phyloP scores from a whole-genome alignment of 2,113 vertebrate genomes.

The Electrona antarctica region DNA sequence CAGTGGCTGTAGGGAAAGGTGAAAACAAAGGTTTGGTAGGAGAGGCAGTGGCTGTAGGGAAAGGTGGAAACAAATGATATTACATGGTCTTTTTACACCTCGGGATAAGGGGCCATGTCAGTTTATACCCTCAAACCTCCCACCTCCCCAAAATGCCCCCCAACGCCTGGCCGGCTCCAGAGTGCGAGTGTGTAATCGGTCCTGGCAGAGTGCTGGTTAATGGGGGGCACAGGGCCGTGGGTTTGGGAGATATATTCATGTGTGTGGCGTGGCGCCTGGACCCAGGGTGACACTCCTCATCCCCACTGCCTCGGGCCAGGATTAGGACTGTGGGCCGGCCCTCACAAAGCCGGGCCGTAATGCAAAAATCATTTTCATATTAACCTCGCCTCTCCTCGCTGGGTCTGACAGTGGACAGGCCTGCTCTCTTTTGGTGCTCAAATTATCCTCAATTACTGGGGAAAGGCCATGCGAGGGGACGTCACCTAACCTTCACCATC shows the following conservation, averaged over 20 bases:
- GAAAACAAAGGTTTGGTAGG: too few relatives aligned
- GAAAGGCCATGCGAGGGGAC: constrained; percentile 93
- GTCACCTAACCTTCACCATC: constrained; percentile 98
- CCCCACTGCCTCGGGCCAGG: constrained; percentile 91
- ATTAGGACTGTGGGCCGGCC: constrained; percentile 84
- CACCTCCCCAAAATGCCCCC: constrained; percentile 63
- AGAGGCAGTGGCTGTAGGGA: constrained; percentile 26
- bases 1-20: constrained; percentile 48
- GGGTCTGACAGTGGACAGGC: constrained; percentile 90
- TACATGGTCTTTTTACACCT: constrained; percentile 57
- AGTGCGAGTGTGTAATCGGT: constrained; percentile 80
- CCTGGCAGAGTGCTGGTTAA: constrained; percentile 83
- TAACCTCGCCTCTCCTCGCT: constrained; percentile 88
- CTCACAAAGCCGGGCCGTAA: constrained; percentile 84
- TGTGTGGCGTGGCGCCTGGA: constrained; percentile 74
- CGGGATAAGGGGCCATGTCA: constrained; percentile 68
- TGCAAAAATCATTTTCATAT: constrained; percentile 95
- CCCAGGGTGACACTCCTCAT: constrained; percentile 83
- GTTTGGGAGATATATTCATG: constrained; percentile 80
- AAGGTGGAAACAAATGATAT: constrained; percentile 61
- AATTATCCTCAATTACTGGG: constrained; percentile 98
- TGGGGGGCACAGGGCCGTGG: constrained; percentile 72
- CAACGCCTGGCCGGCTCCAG: constrained; percentile 70
- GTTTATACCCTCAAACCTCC: constrained; percentile 63
- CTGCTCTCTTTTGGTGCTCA: constrained; percentile 90